Evolutionary conservation across 1,140 invertebrate genomes (phyloP), one percentile per base, ranked within the genome.

Genomic region (Nilaparvata lugens): DNA sequence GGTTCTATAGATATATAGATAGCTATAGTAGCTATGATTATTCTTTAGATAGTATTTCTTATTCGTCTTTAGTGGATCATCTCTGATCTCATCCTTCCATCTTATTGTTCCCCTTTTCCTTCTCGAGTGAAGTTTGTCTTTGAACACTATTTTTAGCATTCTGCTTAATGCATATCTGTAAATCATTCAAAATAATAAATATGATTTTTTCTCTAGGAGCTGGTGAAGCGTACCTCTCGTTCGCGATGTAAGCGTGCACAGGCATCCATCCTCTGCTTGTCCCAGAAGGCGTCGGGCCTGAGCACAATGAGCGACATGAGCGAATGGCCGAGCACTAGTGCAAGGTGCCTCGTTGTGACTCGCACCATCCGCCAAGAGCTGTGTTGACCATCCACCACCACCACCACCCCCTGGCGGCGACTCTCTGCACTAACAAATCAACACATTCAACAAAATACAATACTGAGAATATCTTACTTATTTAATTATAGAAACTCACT

Each of bases 241-340:
- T 85, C 81, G 53, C 79, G 79, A 55, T 83, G 80, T 2, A 80
- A 75, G 58, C 79, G 82, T 21, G 83, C 79, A 69, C 85, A 87
- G 63, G 83, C 82, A 64, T 86, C 83, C 28, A 87, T 83, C n/a
- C 79, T 71, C 65, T 82, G 80, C 65, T 85, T 86, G 69, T 87
- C 84, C 85, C 85, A 87, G 72, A 87, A 87, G 9, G 81, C 82
- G 65, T 87, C 85, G 3, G 83, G 81, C 61, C 84, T 76, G 40
- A 87, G 71, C 52, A 85, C 81, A 66, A 86, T 77, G 51, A 85
- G 72, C 28, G 76, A 76, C 3, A 40, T 58, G 11, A 64, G 45
- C 16, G 56, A 54, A 45, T 75, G 70, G 54, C 76, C 76, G 35
- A 84, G 73, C 6, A 77, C 70, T 14, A 75, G 71, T 59, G 75